phyloP scores from a whole-genome alignment of 2,113 vertebrate genomes.

The Seriola quinqueradiata region DNA sequence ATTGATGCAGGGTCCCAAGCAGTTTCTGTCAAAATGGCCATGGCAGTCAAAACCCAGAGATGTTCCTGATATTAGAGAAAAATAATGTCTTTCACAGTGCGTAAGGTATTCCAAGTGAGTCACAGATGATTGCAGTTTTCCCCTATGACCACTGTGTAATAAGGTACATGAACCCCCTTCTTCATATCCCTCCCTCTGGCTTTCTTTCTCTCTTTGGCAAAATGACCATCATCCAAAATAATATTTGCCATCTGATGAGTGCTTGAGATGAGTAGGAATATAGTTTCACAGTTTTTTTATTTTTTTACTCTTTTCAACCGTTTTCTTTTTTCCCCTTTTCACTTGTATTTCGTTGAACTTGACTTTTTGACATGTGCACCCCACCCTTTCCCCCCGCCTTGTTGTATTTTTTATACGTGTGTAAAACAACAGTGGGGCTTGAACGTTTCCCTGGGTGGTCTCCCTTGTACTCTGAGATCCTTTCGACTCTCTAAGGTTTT shows the following conservation, averaged over 20 bases:
- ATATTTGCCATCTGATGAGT: constrained; percentile 83
- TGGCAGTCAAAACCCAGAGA: constrained; percentile 65
- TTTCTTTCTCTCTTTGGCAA: constrained; percentile 58
- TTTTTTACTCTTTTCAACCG: constrained; percentile 31
- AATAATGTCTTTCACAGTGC: constrained; percentile 71
- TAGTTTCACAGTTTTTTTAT: constrained; percentile 62
- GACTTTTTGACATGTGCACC: constrained; percentile 68
- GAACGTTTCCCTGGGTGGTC: constrained; percentile 80
- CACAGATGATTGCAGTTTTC: constrained; percentile 85
- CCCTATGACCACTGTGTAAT: constrained; percentile 78
- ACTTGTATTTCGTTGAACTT: constrained; percentile 59
- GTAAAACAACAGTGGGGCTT: constrained; percentile 72
- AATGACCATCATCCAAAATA: constrained; percentile 78
- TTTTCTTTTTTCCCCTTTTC: constrained; percentile 32
- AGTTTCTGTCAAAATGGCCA: constrained; percentile 64
- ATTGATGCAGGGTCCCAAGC: constrained; percentile 64
- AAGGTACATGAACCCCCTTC: constrained; percentile 77
- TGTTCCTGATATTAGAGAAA: constrained; percentile 67
- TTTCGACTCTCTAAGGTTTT: constrained; percentile 54
- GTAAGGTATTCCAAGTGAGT: constrained; percentile 72
- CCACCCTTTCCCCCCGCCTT: constrained; percentile 34
- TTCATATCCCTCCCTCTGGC: constrained; percentile 46
- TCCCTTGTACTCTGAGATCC: constrained; percentile 44
- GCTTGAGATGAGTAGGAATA: constrained; percentile 74
- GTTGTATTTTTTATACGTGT: constrained; percentile 53